phyloP scores from a whole-genome alignment of 2,888 invertebrate genomes.

The Scaptomyza tumidula region DNA sequence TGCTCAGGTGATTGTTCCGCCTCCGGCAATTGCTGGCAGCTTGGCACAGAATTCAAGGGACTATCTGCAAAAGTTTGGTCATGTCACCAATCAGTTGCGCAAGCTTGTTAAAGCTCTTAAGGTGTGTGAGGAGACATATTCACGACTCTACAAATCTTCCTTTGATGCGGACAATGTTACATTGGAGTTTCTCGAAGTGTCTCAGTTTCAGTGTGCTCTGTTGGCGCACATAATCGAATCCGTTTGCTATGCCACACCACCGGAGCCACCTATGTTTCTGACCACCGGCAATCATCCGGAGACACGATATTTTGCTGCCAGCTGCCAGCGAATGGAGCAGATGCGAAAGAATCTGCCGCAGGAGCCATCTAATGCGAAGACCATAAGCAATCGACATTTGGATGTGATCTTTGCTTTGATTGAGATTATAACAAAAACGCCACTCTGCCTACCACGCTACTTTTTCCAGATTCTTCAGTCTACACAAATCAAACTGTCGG shows the following conservation, averaged over 20 bases:
- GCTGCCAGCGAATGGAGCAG: constrained; percentile 82
- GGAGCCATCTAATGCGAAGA: constrained; percentile 81
- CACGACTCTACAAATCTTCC: constrained; percentile 91
- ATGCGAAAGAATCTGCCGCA: constrained; percentile 81
- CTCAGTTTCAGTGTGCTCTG: constrained; percentile 83
- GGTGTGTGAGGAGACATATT: constrained; percentile 89
- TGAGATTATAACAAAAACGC: constrained; percentile 87
- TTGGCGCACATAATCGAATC: constrained; percentile 84
- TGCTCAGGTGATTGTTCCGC: constrained; percentile 92
- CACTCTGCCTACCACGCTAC: constrained; percentile 90
- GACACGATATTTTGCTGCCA: constrained; percentile 81
- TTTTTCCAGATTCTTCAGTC: constrained; percentile 93
- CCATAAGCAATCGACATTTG: constrained; percentile 85
- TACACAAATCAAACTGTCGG: constrained; percentile 91
- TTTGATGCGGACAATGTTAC: constrained; percentile 94
- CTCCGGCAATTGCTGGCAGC: constrained; percentile 95
- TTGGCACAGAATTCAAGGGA: constrained; percentile 92
- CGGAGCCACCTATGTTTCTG: constrained; percentile 82
- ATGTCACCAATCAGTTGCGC: constrained; percentile 91
- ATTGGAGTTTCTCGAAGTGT: constrained; percentile 89
- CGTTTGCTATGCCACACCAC: constrained; percentile 83
- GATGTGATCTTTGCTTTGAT: constrained; percentile 87
- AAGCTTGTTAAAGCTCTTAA: constrained; percentile 90
- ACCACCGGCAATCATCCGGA: constrained; percentile 83
- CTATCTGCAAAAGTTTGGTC: constrained; percentile 91